phyloP scores from a whole-genome alignment of 2,797 vertebrate genomes.

The Platalea minor region DNA sequence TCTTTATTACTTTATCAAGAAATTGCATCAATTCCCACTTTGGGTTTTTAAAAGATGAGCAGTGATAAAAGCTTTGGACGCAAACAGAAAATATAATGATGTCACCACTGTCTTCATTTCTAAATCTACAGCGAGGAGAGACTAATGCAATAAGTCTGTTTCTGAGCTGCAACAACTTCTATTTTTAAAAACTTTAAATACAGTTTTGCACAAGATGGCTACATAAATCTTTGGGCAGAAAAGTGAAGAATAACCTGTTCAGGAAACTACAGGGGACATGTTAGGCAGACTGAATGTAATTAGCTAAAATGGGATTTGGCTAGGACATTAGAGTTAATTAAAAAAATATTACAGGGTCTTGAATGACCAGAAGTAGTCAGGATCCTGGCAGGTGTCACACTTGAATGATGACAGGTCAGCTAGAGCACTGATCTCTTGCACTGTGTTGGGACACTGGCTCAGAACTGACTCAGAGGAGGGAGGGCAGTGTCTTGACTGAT shows the following conservation, averaged over 20 bases:
- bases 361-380: not conserved
- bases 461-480: not conserved
- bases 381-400: not conserved
- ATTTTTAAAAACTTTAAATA: not conserved
- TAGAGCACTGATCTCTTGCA: not conserved
- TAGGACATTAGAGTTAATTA: not conserved
- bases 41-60: not conserved
- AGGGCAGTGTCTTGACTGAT: not conserved
- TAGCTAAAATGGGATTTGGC: constrained; percentile 20
- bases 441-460: not conserved
- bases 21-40: not conserved
- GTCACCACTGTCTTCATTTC: not conserved
- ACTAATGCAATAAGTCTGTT: not conserved
- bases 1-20: not conserved
- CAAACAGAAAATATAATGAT: not conserved
- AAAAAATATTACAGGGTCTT: not conserved
- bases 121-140: not conserved
- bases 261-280: not conserved
- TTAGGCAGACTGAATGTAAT: not conserved
- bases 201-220: not conserved
- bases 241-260: not conserved
- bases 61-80: not conserved
- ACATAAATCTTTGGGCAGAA: constrained; percentile 3
- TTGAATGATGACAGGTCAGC: not conserved
- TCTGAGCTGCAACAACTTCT: not conserved